A percentile compares a stretch with the other conserved stretches of the same genome.
phyloP scores from a whole-genome alignment of 2,888 invertebrate genomes.

The Pollenia labialis region DNA sequence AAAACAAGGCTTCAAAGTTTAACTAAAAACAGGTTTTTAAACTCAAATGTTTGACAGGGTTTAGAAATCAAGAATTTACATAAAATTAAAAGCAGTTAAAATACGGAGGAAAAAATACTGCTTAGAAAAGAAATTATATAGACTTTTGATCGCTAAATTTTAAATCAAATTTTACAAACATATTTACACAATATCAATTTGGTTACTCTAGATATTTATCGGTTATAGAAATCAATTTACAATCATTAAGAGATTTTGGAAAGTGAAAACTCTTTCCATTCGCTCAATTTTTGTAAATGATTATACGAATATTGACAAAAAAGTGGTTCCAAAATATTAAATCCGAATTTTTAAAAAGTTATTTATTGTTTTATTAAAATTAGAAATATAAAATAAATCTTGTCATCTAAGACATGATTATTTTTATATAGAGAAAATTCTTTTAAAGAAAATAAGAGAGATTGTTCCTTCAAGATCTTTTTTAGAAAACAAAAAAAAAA shows the following conservation, averaged over 20 bases:
- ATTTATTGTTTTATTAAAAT: too few species aligned
- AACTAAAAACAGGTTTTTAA: slow-evolving; percentile 42
- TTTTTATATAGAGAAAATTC: background rate
- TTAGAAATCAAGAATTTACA: slow-evolving; percentile 34
- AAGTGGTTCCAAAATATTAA: slow-evolving; percentile 26
- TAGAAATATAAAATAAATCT: background rate
- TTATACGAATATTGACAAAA: background rate
- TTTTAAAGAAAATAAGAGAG: too few species aligned
- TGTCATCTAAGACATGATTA: too few species aligned
- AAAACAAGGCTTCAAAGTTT: slow-evolving; percentile 37
- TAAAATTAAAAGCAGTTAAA: slow-evolving; percentile 45
- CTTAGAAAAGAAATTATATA: slow-evolving; percentile 19
- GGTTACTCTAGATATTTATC: slow-evolving; percentile 33
- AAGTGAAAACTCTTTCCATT: background rate
- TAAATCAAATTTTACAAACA: slow-evolving; percentile 26
- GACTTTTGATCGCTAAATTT: slow-evolving; percentile 23
- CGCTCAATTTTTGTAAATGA: slow-evolving; percentile 1
- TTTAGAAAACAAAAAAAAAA: too few species aligned
- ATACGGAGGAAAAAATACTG: slow-evolving; percentile 55
- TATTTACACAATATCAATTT: slow-evolving; percentile 63
- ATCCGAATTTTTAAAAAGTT: too few species aligned
- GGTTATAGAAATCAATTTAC: background rate
- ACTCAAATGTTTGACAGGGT: slow-evolving; percentile 54
- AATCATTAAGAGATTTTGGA: background rate
- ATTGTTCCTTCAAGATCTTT: too few species aligned